Conservation (phyloP, 2,888 invertebrate species). For the Sarcophaga caerulescens region DNA sequence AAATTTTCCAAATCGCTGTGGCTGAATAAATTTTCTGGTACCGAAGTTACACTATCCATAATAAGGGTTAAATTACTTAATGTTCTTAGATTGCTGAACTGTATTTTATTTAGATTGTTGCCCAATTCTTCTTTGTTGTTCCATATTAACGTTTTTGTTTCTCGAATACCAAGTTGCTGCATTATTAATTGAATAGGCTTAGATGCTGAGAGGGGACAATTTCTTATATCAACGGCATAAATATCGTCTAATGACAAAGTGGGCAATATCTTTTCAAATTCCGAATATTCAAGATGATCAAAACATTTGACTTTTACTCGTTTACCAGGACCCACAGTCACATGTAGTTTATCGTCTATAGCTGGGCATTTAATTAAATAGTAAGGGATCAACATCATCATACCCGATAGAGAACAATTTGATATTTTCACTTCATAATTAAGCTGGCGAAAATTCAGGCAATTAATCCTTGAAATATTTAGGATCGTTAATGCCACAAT, state of each 20-base stretch:
- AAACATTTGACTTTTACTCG: constrained; percentile 77
- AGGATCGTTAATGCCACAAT: not conserved
- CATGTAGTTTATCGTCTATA: not conserved
- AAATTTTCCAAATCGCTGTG: constrained; percentile 80
- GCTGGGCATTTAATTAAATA: constrained; percentile 15
- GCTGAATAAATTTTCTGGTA: constrained; percentile 84
- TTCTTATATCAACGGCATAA: constrained; percentile 75
- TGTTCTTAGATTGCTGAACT: constrained; percentile 83
- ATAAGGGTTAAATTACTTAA: constrained; percentile 83
- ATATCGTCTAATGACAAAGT: constrained; percentile 74
- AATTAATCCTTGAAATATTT: not conserved
- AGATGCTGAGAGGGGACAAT: constrained; percentile 78
- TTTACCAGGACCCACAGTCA: constrained; percentile 62
- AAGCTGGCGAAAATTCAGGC: not conserved
- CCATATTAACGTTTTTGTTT: constrained; percentile 82
- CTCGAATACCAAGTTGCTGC: constrained; percentile 75
- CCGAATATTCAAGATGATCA: constrained; percentile 73
- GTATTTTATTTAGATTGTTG: constrained; percentile 83
- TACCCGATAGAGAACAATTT: constrained; percentile 4
- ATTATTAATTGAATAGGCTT: constrained; percentile 80
- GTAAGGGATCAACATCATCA: not conserved
- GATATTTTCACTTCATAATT: not conserved
- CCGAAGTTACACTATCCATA: constrained; percentile 84
- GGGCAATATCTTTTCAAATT: constrained; percentile 75
- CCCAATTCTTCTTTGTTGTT: constrained; percentile 81